These are phyloP conservation scores for Charadrius vociferus DNA, from an alignment of 2,113 vertebrate genomes.

Conservation along the genomic window DNA sequence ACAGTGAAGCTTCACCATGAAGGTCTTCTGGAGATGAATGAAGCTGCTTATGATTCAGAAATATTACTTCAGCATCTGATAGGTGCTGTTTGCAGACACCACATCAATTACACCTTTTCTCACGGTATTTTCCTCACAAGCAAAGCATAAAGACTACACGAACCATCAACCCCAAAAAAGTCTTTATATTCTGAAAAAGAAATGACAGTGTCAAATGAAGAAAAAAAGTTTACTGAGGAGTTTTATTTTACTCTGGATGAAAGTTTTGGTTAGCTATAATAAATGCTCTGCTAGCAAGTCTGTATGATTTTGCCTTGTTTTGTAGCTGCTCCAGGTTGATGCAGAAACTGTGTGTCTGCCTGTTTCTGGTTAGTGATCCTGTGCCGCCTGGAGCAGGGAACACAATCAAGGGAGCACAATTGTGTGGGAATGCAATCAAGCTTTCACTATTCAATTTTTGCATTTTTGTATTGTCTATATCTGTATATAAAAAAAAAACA, in stretches of 20 bases:
- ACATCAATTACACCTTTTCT: neutral
- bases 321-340: neutral
- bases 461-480: neutral
- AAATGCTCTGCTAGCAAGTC: neutral
- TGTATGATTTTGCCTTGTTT: neutral
- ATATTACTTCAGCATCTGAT: neutral
- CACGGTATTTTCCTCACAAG: neutral
- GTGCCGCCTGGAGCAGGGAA: neutral
- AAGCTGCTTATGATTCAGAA: slow-evolving; percentile 19
- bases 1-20: neutral
- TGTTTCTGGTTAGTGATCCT: neutral
- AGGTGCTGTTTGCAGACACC: neutral
- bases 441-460: neutral
- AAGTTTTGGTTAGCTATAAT: neutral
- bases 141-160: neutral
- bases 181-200: neutral
- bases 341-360: neutral
- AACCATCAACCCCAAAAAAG: neutral
- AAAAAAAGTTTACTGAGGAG: neutral
- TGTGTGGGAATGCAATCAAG: neutral
- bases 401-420: neutral
- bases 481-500: neutral
- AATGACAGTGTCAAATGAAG: neutral
- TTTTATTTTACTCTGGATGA: neutral
- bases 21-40: neutral